Percentiles rank a stretch among this genome's conserved stretches.
phyloP scores from a whole-genome alignment of 2,888 invertebrate genomes.

The Nipponacmea schrenckii region DNA sequence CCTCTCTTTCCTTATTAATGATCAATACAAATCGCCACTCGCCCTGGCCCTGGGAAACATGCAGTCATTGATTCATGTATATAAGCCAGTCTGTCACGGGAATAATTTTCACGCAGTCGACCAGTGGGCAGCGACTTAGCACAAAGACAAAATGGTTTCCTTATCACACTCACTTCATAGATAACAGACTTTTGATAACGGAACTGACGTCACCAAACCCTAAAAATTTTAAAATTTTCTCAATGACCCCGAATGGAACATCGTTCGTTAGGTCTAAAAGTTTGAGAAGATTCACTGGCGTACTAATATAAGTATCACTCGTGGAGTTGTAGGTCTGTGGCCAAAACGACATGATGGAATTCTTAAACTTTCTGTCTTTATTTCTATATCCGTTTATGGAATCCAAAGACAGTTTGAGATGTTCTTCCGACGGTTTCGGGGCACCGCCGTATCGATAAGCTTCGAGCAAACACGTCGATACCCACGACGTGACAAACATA shows the following conservation, averaged over 20 bases:
- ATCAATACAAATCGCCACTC: too few relatives aligned
- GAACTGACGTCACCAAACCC: constrained; percentile 41
- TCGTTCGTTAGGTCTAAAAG: constrained; percentile 36
- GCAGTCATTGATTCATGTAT: too few relatives aligned
- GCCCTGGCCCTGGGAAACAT: too few relatives aligned
- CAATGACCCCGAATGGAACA: constrained; percentile 38
- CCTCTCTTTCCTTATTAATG: too few relatives aligned
- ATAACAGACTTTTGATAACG: constrained; percentile 36
- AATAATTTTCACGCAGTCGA: too few relatives aligned
- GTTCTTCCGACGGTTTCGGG: constrained; percentile 23
- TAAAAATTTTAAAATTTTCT: constrained; percentile 38
- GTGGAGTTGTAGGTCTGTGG: constrained; percentile 42
- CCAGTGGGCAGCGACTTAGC: too few relatives aligned
- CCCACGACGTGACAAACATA: constrained; percentile 60
- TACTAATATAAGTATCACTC: constrained; percentile 31
- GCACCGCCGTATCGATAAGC: constrained; percentile 41
- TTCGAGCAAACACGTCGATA: constrained; percentile 51
- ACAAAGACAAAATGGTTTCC: too few relatives aligned
- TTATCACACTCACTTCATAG: too few relatives aligned
- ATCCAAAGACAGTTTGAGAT: constrained; percentile 27
- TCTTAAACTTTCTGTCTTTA: constrained; percentile 45
- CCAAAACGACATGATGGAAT: constrained; percentile 58
- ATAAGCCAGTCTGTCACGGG: too few relatives aligned
- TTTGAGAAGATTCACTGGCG: constrained; percentile 40
- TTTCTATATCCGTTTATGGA: constrained; percentile 45